phyloP scores from a whole-genome alignment of 2,888 invertebrate genomes.

The Malthinus seriepunctatus region DNA sequence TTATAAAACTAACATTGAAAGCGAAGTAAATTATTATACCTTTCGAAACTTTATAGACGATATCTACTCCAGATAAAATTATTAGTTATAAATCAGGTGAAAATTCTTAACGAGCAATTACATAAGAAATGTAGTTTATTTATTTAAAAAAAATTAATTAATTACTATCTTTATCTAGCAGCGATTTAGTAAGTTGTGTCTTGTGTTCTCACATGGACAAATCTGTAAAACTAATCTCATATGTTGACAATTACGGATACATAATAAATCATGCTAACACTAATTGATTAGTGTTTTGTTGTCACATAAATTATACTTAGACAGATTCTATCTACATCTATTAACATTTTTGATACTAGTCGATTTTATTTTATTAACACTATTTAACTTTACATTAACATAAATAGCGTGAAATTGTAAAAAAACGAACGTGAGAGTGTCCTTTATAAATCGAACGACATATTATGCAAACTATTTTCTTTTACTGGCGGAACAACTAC shows the following conservation, averaged over 20 bases:
- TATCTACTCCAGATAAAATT: conserved; percentile 41
- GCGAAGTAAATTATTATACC: conserved; percentile 40
- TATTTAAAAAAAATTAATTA: conserved; percentile 1
- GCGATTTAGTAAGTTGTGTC: too few species aligned
- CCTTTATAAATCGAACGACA: too few species aligned
- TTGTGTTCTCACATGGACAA: too few species aligned
- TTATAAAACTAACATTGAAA: conserved; percentile 39
- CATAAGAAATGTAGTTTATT: conserved; percentile 14
- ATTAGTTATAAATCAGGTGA: conserved; percentile 47
- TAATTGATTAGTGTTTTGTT: conserved; percentile 6
- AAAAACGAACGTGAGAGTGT: too few species aligned
- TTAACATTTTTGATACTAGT: conserved; percentile 1
- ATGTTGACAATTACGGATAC: conserved; percentile 3
- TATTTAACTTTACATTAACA: too few species aligned
- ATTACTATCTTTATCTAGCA: too few species aligned
- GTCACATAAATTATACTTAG: conserved; percentile 5
- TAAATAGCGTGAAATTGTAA: too few species aligned
- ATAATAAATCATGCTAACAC: conserved; percentile 7
- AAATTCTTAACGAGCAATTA: conserved; percentile 34
- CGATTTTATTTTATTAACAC: too few species aligned
- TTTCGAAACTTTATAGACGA: conserved; percentile 43
- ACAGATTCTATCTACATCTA: conserved; percentile 6
- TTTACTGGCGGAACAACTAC: too few species aligned
- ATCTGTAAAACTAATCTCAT: not conserved
- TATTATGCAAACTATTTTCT: too few species aligned